phyloP scores from a whole-genome alignment of 2,888 invertebrate species.

The Hyalella azteca region DNA sequence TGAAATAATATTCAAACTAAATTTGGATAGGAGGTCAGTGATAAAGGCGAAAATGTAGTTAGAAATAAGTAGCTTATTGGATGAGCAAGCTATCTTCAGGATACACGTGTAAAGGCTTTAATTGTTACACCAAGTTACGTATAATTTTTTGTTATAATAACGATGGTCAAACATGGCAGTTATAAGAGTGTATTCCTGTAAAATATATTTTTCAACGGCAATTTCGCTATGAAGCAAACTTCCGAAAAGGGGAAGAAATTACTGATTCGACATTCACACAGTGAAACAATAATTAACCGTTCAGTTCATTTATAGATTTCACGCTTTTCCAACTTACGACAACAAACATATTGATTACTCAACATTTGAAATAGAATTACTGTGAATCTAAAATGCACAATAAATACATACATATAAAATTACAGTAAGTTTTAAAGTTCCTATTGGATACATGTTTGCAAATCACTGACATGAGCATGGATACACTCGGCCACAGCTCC shows the following conservation, averaged over 20 bases:
- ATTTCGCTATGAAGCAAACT: too few species aligned
- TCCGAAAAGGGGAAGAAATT: too few species aligned
- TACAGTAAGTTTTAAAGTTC: slow-evolving; percentile 34
- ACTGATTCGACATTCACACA: too few species aligned
- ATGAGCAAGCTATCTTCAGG: neutral
- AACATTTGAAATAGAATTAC: slow-evolving; percentile 33
- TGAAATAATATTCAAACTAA: neutral
- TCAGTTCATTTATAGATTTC: neutral
- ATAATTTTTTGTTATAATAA: slow-evolving; percentile 2
- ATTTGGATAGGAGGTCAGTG: too few species aligned
- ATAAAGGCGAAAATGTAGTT: too few species aligned
- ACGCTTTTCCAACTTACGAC: neutral
- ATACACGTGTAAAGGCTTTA: slow-evolving; percentile 17
- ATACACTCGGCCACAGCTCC: slow-evolving; percentile 44
- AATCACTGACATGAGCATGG: slow-evolving; percentile 58
- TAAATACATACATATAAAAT: slow-evolving; percentile 37
- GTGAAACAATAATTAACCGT: too few species aligned
- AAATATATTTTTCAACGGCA: too few species aligned
- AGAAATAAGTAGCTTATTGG: neutral
- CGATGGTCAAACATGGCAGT: slow-evolving; percentile 12
- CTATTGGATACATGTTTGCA: slow-evolving; percentile 58
- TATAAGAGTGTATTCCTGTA: neutral
- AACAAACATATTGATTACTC: slow-evolving; percentile 30
- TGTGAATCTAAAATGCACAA: slow-evolving; percentile 35
- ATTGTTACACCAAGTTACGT: slow-evolving; percentile 26